Evolutionary conservation across 2,113 vertebrate genomes (phyloP).

Genomic region (Tragelaphus buxtoni): DNA sequence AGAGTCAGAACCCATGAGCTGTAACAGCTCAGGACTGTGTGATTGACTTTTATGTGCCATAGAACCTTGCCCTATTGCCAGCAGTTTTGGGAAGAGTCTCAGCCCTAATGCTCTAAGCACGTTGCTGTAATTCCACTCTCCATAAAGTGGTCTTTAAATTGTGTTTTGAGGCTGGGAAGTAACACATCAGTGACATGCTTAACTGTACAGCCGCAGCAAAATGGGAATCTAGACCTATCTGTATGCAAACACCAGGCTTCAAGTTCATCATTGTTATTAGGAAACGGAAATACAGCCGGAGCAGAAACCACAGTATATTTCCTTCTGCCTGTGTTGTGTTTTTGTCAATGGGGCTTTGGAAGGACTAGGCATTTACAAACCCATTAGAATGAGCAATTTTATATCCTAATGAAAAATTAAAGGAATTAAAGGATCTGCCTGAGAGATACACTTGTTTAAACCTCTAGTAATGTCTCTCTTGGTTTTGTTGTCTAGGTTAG

Average conservation of each 20-base stretch:
- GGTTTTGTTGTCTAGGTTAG: background rate
- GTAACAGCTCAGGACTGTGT: background rate
- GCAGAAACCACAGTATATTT: constrained; percentile 45
- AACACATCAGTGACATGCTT: constrained; percentile 11
- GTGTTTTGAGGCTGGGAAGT: constrained; percentile 43
- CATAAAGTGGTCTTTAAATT: constrained; percentile 65
- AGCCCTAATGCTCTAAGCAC: constrained; percentile 12
- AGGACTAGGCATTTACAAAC: constrained; percentile 23
- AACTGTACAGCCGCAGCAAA: background rate
- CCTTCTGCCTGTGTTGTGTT: background rate
- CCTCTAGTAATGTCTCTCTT: background rate
- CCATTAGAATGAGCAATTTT: constrained; percentile 64
- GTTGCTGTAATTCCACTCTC: constrained; percentile 25
- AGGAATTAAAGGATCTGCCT: constrained; percentile 53
- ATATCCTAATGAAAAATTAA: constrained; percentile 60
- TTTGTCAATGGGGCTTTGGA: constrained; percentile 47
- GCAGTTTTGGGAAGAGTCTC: background rate
- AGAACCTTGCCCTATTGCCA: background rate
- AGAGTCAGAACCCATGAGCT: background rate
- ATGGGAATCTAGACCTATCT: constrained; percentile 41
- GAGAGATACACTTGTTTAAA: constrained; percentile 45
- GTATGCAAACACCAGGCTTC: constrained; percentile 57
- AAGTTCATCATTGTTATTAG: constrained; percentile 64
- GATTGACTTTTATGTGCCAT: background rate
- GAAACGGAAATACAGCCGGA: constrained; percentile 31